Conservation (phyloP, 1,140 invertebrate genomes). For the Sminthurinus signatus region DNA sequence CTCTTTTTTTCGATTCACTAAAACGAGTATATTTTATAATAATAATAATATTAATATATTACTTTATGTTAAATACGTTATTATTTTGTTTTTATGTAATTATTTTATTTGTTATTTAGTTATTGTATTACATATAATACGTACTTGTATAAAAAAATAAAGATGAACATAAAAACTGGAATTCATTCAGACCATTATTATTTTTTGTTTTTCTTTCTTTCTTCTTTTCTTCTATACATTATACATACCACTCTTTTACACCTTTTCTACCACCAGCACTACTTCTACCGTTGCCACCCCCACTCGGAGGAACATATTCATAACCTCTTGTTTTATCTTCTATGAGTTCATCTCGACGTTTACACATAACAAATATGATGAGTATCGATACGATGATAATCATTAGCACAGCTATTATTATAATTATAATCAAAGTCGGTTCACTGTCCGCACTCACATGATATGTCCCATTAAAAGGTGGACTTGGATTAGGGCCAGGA, state of each 20-base stretch:
- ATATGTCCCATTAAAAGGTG: conserved; percentile 10
- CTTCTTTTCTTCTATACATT: no score
- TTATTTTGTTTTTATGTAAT: no score
- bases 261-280: conserved; percentile 27
- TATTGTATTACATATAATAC: no score
- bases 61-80: no score
- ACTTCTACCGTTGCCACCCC: conserved; percentile 13
- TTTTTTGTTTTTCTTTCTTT: no score
- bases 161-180: no score
- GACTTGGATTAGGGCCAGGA: neutral
- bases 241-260: conserved; percentile 89
- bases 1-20: no score
- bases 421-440: conserved; percentile 63
- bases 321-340: conserved; percentile 67
- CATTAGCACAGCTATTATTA: conserved; percentile 81
- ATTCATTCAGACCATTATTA: no score
- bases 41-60: no score
- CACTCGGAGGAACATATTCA: conserved; percentile 44
- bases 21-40: no score
- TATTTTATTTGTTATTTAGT: no score
- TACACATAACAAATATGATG: conserved; percentile 80
- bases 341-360: conserved; percentile 79
- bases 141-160: no score
- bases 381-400: conserved; percentile 87
- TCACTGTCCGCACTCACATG: conserved; percentile 42